A percentile compares a stretch with the other conserved stretches of the same genome.
phyloP scores from a whole-genome alignment of 2,113 vertebrate species.

The Suricata suricatta region DNA sequence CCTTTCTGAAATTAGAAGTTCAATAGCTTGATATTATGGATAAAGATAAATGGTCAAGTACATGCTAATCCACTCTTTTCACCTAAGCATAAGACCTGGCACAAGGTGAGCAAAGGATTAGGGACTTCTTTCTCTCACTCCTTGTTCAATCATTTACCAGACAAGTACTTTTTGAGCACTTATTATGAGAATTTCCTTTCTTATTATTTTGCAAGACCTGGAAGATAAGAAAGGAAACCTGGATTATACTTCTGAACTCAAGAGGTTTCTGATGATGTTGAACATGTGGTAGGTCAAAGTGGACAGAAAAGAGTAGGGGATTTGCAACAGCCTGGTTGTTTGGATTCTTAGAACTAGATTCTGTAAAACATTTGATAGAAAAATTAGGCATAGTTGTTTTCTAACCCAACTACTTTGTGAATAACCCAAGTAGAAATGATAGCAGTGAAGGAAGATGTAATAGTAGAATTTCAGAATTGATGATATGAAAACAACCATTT shows the following conservation, averaged over 20 bases:
- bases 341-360: neutral
- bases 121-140: neutral
- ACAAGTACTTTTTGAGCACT: neutral
- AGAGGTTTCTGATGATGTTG: neutral
- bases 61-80: neutral
- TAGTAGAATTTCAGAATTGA: slow-evolving; percentile 23
- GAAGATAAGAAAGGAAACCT: neutral
- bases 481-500: neutral
- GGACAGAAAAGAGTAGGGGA: neutral
- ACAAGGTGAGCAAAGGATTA: neutral
- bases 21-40: neutral
- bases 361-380: neutral
- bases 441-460: neutral
- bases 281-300: neutral
- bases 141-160: neutral
- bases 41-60: neutral
- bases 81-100: neutral
- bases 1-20: slow-evolving; percentile 11
- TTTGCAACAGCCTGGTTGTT: neutral
- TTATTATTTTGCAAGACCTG: neutral
- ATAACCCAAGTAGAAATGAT: neutral
- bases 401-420: neutral
- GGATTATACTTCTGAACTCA: neutral
- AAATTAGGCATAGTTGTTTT: neutral
- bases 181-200: neutral